Conservation (phyloP, 2,797 vertebrate genomes). For the Enteromius fasciolatus region DNA sequence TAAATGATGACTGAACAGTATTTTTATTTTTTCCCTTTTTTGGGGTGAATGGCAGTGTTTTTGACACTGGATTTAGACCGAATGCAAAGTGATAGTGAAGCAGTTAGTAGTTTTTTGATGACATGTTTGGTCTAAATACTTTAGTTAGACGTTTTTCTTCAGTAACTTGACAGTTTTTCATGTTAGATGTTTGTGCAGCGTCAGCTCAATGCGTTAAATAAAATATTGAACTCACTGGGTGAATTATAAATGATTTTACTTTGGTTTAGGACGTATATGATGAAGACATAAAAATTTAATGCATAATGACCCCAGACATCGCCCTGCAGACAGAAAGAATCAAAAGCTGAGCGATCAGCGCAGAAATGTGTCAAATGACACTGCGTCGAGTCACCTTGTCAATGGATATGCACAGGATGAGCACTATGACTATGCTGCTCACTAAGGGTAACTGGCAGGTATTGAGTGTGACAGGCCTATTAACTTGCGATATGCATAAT, state of each 20-base stretch:
- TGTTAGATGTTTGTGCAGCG: background rate
- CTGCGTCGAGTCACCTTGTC: background rate
- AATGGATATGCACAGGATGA: background rate
- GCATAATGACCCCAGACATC: background rate
- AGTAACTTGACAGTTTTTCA: background rate
- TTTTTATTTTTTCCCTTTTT: background rate
- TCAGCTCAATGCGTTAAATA: background rate
- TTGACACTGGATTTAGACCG: background rate
- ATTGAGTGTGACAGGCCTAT: slow-evolving; percentile 29
- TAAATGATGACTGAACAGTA: background rate
- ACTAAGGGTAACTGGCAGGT: slow-evolving; percentile 16
- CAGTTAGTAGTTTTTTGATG: background rate
- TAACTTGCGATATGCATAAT: slow-evolving; percentile 30
- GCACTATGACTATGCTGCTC: slow-evolving; percentile 3
- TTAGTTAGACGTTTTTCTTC: background rate
- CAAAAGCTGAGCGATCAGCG: background rate
- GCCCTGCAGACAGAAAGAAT: background rate
- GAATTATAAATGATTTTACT: background rate
- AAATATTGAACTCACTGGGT: background rate
- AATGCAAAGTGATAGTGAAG: background rate
- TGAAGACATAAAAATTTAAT: background rate
- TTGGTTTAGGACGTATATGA: background rate
- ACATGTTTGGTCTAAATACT: background rate
- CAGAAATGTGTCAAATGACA: slow-evolving; percentile 12
- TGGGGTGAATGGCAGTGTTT: too few species aligned